phyloP scores from a whole-genome alignment of 2,113 vertebrate genomes.

The Galbula dea region DNA sequence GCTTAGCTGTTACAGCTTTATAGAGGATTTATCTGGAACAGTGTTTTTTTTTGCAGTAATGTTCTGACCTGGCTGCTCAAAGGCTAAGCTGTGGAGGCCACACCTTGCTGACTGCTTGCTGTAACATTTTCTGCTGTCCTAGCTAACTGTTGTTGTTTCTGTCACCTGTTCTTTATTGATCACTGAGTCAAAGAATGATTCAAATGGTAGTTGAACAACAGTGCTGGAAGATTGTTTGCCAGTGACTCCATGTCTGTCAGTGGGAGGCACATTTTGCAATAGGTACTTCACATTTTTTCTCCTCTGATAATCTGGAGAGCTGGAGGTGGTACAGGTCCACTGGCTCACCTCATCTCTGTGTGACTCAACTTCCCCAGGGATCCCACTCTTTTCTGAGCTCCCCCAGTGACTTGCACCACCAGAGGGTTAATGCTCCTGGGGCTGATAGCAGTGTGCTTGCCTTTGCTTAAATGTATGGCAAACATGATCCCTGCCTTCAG shows the following conservation, averaged over 20 bases:
- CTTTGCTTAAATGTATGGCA: background rate
- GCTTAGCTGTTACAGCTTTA: background rate
- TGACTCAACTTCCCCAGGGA: background rate
- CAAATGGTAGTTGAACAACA: conserved; percentile 17
- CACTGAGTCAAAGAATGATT: conserved; percentile 49
- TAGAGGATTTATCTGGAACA: background rate
- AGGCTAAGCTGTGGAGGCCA: background rate
- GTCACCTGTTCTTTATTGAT: background rate
- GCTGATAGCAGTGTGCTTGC: background rate
- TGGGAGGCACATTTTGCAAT: conserved; percentile 16
- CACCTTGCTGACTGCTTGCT: background rate
- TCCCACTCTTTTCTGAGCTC: background rate
- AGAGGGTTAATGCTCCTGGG: background rate
- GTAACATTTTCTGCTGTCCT: conserved; percentile 1
- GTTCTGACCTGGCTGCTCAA: background rate
- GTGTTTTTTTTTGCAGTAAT: background rate
- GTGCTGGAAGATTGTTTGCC: conserved; percentile 12
- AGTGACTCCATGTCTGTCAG: background rate
- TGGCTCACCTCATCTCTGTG: background rate
- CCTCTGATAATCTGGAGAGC: background rate
- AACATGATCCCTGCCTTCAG: background rate
- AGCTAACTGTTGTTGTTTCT: background rate
- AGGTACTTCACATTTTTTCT: background rate
- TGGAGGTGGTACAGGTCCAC: background rate
- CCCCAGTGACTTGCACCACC: background rate